Evolutionary conservation across 1,140 invertebrate genomes (phyloP).

Genomic region (Drosophila equinoxialis): DNA sequence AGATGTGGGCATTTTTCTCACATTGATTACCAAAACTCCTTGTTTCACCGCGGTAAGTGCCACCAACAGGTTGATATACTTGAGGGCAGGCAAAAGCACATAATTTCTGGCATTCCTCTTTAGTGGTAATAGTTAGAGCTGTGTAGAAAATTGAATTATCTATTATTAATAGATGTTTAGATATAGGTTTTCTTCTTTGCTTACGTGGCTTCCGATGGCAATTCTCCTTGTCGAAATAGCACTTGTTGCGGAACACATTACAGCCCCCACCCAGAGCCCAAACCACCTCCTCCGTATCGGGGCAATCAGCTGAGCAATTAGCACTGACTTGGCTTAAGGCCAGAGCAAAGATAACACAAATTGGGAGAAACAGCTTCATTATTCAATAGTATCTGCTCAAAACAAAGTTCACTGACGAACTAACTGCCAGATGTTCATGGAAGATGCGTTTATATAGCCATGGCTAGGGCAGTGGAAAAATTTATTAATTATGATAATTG

Average conservation of each 20-base stretch:
- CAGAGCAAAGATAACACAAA: slow-evolving; percentile 33
- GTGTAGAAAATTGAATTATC: neutral
- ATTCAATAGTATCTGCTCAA: neutral
- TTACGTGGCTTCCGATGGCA: slow-evolving; percentile 48
- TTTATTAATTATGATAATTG: slow-evolving; percentile 14
- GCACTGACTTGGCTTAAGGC: slow-evolving; percentile 44
- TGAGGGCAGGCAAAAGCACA: slow-evolving; percentile 9
- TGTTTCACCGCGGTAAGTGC: slow-evolving; percentile 24
- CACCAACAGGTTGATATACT: slow-evolving; percentile 32
- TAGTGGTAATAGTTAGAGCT: slow-evolving; percentile 46
- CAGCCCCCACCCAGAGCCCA: slow-evolving; percentile 54
- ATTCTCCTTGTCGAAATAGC: slow-evolving; percentile 57
- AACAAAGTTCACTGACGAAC: neutral
- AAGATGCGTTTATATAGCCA: slow-evolving; percentile 30
- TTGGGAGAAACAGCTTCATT: slow-evolving; percentile 42
- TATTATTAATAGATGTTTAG: too few species aligned
- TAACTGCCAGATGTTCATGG: slow-evolving; percentile 2
- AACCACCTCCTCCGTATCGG: slow-evolving; percentile 62
- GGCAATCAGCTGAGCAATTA: slow-evolving; percentile 45
- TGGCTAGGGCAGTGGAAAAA: neutral
- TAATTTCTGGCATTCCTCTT: slow-evolving; percentile 53
- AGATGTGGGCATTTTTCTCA: slow-evolving; percentile 27
- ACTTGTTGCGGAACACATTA: slow-evolving; percentile 60
- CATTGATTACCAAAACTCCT: slow-evolving; percentile 47
- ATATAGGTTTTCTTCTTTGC: neutral